Evolutionary conservation across 2,797 vertebrate genomes (phyloP), one percentile per base, ranked within the genome.

Genomic region (Peromyscus attwateri): DNA sequence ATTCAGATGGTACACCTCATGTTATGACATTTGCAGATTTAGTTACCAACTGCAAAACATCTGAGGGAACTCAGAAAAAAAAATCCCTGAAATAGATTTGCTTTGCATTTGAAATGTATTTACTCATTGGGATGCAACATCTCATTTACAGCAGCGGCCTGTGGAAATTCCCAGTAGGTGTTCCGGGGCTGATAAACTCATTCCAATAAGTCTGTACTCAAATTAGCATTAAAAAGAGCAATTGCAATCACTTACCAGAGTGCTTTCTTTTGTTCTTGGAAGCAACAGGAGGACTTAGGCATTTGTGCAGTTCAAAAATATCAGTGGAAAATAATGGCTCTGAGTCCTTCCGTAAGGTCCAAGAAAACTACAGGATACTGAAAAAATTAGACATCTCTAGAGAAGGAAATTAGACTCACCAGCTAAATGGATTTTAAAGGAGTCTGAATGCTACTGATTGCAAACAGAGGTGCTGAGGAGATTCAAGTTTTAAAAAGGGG

Each of bases 101-200:
- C 17, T 93, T 95, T 97, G 80, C 52, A 91, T 91, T 92, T 82
- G 27, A 96, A 97, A 96, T 71, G 19, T 94, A 82, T 95, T 97
- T 94, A 87, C 46, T 89, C 79, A 93, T 79, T 92, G 31, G n/a
- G 10, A 87, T 91, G 76, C 62, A 82, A 85, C 17, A 31, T 92
- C 34, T 98, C 49, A 93, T 91, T 91, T 71, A 75, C 13, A 91
- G 16, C 57, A 95, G 6, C 55, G 7, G 92, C 49, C 19, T 91
- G 11, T 94, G 76, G 88, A 93, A 96, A 93, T 64, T 70, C 66
- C 73, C 14, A 10, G 64, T 94, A 83, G 87, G 84, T 95, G 46
- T 84, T 92, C 17, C 0, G 1, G 68, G 60, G 37, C 71, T 87
- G 76, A 95, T 91, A 97, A 96, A 92, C 80, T 92, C 70, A 97